Evolutionary conservation across 2,113 vertebrate genomes (phyloP), one percentile per base, ranked within the genome.

Genomic region (Hemiscyllium ocellatum): DNA sequence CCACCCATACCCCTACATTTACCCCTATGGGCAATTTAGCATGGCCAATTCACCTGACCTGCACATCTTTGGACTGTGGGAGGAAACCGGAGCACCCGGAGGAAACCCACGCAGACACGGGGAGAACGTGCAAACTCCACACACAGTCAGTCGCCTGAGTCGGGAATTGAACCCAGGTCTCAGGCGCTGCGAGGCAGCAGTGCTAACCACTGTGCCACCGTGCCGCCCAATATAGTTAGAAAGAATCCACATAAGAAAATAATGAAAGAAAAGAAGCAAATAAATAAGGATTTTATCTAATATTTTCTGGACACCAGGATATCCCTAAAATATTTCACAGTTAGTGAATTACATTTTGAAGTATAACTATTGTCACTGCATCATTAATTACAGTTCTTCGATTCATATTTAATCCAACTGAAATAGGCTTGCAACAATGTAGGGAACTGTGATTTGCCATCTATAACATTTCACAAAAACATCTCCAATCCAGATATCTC

Each of bases 401-500:
- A 66, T 66, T 37, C 3, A 91, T 20, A 42, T 68, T n/a, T 37
- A 66, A 93, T 93, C n/a, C 33, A 93, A 65, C 6, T 19, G 19
- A 83, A 47, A 83, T 13, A 93, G 17, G 33, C 6, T 93, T 91
- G 33, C 61, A 65, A 33, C 10, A 33, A 24, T 61, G 10, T 33
- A 15, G 37, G 17, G 89, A 68, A 37, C 61, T 22, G 33, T 93
- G 3, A 66, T 66, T 17, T 7, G n/a, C 29, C 6, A 4, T 8
- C 89, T 22, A 7, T 66, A 10, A 37, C 15, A 42, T 33, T 19
- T 37, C n/a, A 37, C 61, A 66, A 42, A 91, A 83, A 83, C 89
- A 93, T 93, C 89, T 91, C 33, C 33, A 37, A 93, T 93, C 17
- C 89, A 68, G 89, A 65, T 66, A 93, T 37, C 61, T 37, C 89